Base-by-base conservation (phyloP, 2,888 invertebrate genomes). In the Nomada lathburiana region DNA sequence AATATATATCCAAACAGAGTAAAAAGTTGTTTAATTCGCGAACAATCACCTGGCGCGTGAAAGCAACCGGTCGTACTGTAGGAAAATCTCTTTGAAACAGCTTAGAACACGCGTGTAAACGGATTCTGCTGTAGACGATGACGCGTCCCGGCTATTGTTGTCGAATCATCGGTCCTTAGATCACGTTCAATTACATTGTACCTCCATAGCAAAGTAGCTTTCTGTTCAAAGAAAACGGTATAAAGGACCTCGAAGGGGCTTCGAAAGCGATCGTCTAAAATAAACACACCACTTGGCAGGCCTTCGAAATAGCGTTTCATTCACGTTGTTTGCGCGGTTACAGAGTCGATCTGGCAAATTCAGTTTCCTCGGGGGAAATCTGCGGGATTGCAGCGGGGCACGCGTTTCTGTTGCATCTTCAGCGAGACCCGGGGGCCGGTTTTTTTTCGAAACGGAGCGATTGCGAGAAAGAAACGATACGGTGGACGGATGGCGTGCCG, bases 231-330 rank as follows among this genome's bases (percentile, higher is more conserved):
- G 73, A 84, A 82, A 79, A 76, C 78, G 64, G 72, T 65, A 64
- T 72, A 78, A 75, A 74, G 79, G 73, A 62, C 62, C 69, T 65
- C 76, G 76, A 62, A 62, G 76, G 76, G 60, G 78, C 69, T 70
- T 70, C 71, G 68, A 74, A 64, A 75, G 81, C 83, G 72, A 74
- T 52, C 78, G 82, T 76, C 87, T 80, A 85, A 86, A 86, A 86
- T 86, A 86, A 86, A 85, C 86, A 80, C 80, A 60, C 55, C 76
- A 68, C 62, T 84, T 86, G 84, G 87, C 87, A 82, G 72, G 76
- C 80, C 80, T 84, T 82, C 74, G 84, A 76, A 73, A 63, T 76
- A 76, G 71, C 44, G 76, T 71, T 84, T 80, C 86, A 86, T 86
- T 87, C 87, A 87, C 78, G 65, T 16, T 62, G 64, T 23, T 42